Conservation (phyloP, 2,797 vertebrate genomes). For the Danio jaintianensis region DNA sequence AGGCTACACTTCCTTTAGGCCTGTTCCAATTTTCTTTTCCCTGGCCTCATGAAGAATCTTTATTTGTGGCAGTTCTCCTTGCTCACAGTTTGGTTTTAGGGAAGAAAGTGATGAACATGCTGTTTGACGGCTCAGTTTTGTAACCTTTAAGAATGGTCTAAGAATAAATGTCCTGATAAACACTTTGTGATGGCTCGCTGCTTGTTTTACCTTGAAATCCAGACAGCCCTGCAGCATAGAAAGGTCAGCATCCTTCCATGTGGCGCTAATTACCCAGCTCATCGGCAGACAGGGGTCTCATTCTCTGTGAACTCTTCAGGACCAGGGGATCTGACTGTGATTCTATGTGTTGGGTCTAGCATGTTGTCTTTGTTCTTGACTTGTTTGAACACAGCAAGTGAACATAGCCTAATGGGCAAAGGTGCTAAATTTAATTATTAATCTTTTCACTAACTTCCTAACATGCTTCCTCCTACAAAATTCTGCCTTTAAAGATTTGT, state of each 20-base stretch:
- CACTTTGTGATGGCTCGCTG: slow-evolving; percentile 73
- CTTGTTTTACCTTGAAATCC: slow-evolving; percentile 68
- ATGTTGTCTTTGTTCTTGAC: slow-evolving; percentile 17
- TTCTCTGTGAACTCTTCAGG: slow-evolving; percentile 47
- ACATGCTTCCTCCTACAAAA: background rate
- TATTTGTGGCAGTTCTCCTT: slow-evolving; percentile 45
- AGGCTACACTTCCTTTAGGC: background rate
- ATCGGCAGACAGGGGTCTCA: slow-evolving; percentile 66
- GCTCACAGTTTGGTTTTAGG: slow-evolving; percentile 59
- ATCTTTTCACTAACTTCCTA: background rate
- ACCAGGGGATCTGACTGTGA: slow-evolving; percentile 42
- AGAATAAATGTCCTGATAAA: slow-evolving; percentile 79
- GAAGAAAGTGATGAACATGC: slow-evolving; percentile 61
- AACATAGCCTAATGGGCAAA: background rate
- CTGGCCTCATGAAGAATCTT: slow-evolving; percentile 24
- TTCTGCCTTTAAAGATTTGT: background rate
- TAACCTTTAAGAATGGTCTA: slow-evolving; percentile 76
- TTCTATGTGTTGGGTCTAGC: background rate
- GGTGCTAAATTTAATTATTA: background rate
- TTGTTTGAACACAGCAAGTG: slow-evolving; percentile 22
- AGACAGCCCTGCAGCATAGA: slow-evolving; percentile 65
- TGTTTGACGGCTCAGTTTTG: slow-evolving; percentile 60
- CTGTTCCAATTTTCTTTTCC: background rate
- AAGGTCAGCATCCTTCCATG: slow-evolving; percentile 78
- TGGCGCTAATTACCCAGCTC: slow-evolving; percentile 71